Evolutionary conservation across 2,797 vertebrate species (phyloP).

Genomic region (Orientallactaga sibirica): DNA sequence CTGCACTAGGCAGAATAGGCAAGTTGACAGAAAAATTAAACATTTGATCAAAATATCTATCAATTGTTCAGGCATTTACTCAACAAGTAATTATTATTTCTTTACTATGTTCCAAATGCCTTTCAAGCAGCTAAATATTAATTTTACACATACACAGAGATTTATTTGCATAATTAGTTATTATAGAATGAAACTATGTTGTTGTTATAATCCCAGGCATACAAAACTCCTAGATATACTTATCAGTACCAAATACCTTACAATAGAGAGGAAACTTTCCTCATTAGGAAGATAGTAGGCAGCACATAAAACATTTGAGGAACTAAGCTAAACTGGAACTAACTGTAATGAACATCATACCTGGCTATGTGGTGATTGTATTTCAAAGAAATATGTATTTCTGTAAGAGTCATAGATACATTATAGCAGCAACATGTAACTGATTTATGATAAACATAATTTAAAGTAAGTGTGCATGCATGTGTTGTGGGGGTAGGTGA

Average conservation of each 20-base stretch:
- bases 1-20: constrained; percentile 61
- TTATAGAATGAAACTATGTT: background rate
- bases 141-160: background rate
- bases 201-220: background rate
- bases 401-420: background rate
- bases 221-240: background rate
- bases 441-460: background rate
- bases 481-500: background rate
- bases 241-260: accelerated
- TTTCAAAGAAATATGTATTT: background rate
- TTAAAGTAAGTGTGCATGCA: background rate
- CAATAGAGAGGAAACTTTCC: background rate
- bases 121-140: background rate
- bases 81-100: background rate
- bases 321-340: no score
- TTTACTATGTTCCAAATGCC: background rate
- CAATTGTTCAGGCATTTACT: background rate
- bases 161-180: constrained; percentile 15
- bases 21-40: constrained; percentile 47
- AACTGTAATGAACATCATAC: background rate
- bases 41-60: background rate
- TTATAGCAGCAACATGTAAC: background rate
- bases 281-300: no score
- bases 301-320: accelerated
- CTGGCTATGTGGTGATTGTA: background rate